A percentile compares a stretch with the other conserved stretches of the same genome.
phyloP scores from a whole-genome alignment of 2,113 vertebrate species.

The Athene noctua region DNA sequence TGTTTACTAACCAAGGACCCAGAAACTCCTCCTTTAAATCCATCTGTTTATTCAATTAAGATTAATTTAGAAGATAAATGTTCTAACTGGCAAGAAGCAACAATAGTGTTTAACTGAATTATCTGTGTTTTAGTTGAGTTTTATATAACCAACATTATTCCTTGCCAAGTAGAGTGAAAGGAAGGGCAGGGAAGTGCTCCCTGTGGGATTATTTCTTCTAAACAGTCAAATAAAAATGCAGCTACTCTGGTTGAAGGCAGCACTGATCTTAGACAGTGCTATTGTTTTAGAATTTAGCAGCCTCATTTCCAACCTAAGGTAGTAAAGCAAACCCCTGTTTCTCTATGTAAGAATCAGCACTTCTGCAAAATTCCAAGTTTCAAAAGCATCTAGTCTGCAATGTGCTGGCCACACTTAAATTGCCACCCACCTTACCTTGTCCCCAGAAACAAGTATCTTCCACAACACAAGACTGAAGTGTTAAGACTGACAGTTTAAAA shows the following conservation, averaged over 20 bases:
- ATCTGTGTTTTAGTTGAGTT: neutral
- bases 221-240: conserved; percentile 11
- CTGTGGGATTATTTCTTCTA: conserved; percentile 25
- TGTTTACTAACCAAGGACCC: conserved; percentile 9
- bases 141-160: conserved; percentile 28
- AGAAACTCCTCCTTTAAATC: conserved; percentile 17
- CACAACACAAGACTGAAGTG: neutral
- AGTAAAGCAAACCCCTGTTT: neutral
- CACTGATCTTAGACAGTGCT: neutral
- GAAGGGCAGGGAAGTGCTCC: conserved; percentile 18
- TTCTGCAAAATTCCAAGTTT: neutral
- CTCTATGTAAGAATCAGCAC: neutral
- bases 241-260: neutral
- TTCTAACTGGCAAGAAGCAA: conserved; percentile 23
- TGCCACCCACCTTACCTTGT: neutral
- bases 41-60: conserved; percentile 50
- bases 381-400: neutral
- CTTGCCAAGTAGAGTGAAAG: conserved; percentile 36
- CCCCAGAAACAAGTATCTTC: neutral
- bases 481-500: neutral
- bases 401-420: neutral
- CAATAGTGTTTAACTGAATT: conserved; percentile 32
- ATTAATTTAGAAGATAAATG: conserved; percentile 9
- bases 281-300: neutral
- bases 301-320: neutral